Base-by-base conservation (phyloP, 2,797 vertebrate species). In the Linurgus olivaceus region DNA sequence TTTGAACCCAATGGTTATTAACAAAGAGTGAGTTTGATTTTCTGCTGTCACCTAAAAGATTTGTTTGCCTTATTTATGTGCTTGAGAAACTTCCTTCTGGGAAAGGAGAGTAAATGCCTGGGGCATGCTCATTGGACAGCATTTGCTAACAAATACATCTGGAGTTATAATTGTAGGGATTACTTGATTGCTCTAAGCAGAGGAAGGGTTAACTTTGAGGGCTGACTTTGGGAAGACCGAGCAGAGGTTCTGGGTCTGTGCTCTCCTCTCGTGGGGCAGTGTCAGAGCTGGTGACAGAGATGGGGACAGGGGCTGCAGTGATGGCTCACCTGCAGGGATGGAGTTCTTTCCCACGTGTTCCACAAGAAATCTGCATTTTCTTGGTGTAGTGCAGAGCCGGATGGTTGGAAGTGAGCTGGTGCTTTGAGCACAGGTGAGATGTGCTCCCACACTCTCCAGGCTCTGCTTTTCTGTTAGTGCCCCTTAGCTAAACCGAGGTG, bases 11-110 rank as follows among this genome's bases (percentile, higher is more conserved):
- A 74, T 89, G 77, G 17, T 92, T 96, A 35, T 92, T 94, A 90
- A 87, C 14, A 44, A 57, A 62, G 21, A 19, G 57, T 80, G 92
- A 92, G n/a, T 66, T 94, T 94, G 74, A 44, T 88, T 94, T 76
- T 80, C 37, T 31, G 24, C 38, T 86, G 77, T 83, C 77, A n/a
- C 23, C 47, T 77, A 9, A 80, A 92, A 44, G 24, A 40, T 88
- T 94, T 92, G 18, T 94, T 93, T 94, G 38, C n/a, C 40, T 8
- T 67, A 38, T 73, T 15, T 18, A 47, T 89, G 47, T 81, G 70
- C 35, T 83, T 81, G 24, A 71, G 42, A 42, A 86, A 54, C 38
- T 45, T 59, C 31, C 38, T 83, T 93, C 31, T 88, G 33, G 20
- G 37, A 11, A 45, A 51, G 38, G 57, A 63, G 67, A 79, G 70